A percentile compares a stretch with the other conserved stretches of the same genome.
These are phyloP conservation scores for Vulpes ferrilata DNA, from an alignment of 2,113 vertebrate species.

Conservation along the genomic window DNA sequence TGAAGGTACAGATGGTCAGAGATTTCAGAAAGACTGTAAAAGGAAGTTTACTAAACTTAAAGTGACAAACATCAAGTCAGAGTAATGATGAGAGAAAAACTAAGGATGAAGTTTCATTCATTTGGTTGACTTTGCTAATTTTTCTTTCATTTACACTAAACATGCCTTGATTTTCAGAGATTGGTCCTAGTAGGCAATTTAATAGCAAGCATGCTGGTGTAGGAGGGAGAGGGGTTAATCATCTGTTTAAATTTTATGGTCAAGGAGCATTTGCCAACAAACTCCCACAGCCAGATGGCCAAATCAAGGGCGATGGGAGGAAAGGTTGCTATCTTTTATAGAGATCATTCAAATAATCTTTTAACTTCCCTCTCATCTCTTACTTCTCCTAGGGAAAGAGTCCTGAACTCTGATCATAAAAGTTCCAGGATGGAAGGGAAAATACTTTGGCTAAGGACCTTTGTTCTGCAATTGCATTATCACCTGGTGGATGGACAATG, in stretches of 20 bases:
- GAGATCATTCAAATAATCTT: slow-evolving; percentile 29
- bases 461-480: background rate
- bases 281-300: slow-evolving; percentile 64
- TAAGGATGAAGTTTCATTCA: background rate
- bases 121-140: slow-evolving; percentile 1
- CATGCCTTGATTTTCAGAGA: background rate
- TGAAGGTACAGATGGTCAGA: background rate
- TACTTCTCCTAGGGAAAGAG: background rate
- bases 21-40: background rate
- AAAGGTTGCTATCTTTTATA: slow-evolving; percentile 57
- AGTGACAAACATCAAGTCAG: background rate
- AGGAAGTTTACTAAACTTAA: background rate
- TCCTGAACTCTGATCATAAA: background rate
- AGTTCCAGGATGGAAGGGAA: background rate
- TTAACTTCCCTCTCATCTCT: slow-evolving; percentile 1
- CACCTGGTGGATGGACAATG: background rate
- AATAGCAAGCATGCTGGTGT: background rate
- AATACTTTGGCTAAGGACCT: background rate
- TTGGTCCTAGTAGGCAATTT: slow-evolving; percentile 39
- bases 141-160: background rate
- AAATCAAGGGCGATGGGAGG: slow-evolving; percentile 39
- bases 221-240: slow-evolving; percentile 45
- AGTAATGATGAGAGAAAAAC: background rate
- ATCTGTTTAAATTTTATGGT: slow-evolving; percentile 56
- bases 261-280: slow-evolving; percentile 27